Evolutionary conservation across 2,113 vertebrate species (phyloP).

Genomic region (Zingel zingel): DNA sequence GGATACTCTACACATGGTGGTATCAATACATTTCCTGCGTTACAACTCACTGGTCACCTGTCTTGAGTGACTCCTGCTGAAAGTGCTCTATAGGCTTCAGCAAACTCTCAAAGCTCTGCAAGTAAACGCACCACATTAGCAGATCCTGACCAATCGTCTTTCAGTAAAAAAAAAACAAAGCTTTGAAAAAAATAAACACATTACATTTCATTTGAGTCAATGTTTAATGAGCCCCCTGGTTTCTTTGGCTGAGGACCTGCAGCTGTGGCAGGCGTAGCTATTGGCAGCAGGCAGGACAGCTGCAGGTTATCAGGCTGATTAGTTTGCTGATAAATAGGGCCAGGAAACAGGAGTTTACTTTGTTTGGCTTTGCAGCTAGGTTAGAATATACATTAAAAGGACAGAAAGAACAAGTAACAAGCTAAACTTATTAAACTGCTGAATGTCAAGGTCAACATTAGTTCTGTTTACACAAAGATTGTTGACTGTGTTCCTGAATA

Average conservation of each 20-base stretch:
- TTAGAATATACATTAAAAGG: neutral
- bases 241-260: neutral
- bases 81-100: no score
- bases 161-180: no score
- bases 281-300: constrained; percentile 18
- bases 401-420: neutral
- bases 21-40: no score
- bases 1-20: no score
- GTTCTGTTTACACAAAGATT: neutral
- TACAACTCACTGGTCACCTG: no score
- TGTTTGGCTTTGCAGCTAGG: neutral
- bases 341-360: constrained; percentile 18
- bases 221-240: neutral
- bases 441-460: neutral
- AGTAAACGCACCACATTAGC: neutral
- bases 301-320: constrained; percentile 32
- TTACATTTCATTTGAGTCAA: neutral
- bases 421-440: neutral
- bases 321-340: constrained; percentile 2
- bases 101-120: neutral
- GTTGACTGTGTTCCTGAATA: neutral
- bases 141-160: neutral
- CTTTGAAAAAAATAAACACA: neutral
- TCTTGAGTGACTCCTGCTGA: no score
- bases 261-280: constrained; percentile 14